Evolutionary conservation across 2,113 vertebrate genomes (phyloP).

Genomic region (Zapornia atra): DNA sequence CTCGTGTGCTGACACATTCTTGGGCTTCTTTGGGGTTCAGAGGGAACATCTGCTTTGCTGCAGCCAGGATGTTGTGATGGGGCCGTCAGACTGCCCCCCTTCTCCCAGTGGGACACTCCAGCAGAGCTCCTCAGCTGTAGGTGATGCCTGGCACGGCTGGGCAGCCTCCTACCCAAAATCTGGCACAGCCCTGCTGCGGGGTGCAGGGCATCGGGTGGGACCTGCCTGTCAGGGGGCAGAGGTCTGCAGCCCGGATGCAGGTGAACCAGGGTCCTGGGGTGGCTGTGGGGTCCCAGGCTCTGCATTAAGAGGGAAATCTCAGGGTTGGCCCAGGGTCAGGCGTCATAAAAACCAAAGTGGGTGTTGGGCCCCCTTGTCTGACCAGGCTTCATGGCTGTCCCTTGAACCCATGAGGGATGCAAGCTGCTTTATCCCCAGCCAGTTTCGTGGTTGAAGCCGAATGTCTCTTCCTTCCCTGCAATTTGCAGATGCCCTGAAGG

Average conservation of each 20-base stretch:
- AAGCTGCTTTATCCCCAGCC: background rate
- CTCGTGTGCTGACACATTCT: conserved; percentile 76
- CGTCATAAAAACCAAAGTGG: background rate
- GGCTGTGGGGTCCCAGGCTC: background rate
- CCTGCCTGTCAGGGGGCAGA: background rate
- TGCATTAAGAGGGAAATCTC: background rate
- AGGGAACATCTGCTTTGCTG: background rate
- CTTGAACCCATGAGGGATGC: accelerated
- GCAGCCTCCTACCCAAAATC: background rate
- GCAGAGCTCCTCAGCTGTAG: accelerated
- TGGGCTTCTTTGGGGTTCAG: background rate
- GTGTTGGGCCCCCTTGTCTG: background rate
- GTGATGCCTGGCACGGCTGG: accelerated
- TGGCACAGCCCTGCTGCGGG: accelerated
- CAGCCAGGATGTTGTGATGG: accelerated
- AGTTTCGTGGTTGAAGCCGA: background rate
- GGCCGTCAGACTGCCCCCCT: accelerated
- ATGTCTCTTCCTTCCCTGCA: background rate
- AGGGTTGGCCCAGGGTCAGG: background rate
- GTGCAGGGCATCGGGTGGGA: accelerated
- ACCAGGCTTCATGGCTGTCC: background rate
- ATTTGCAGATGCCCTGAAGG: background rate
- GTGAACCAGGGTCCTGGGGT: accelerated
- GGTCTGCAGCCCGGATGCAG: background rate
- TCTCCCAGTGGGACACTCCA: accelerated